These are phyloP conservation scores for Pseudoatta argentina DNA, from an alignment of 1,140 invertebrate species.

Conservation along the genomic window DNA sequence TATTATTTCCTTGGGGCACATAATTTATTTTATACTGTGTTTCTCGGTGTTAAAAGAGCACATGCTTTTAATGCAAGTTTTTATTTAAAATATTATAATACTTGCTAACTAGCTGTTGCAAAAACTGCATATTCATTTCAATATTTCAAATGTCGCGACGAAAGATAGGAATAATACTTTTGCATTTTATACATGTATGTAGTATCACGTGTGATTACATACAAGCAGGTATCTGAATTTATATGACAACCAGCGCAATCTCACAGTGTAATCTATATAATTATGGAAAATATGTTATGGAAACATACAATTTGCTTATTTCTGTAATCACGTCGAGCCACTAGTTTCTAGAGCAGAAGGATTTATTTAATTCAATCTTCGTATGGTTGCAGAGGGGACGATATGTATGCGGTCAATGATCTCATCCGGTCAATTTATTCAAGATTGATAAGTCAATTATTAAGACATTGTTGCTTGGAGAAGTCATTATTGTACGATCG, in stretches of 20 bases:
- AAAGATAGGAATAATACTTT: neutral
- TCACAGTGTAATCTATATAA: neutral
- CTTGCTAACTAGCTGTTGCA: neutral
- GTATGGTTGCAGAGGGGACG: neutral
- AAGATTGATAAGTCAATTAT: constrained; percentile 36
- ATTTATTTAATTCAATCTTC: constrained; percentile 17
- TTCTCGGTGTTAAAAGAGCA: neutral
- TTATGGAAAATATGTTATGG: neutral
- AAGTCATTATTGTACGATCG: constrained; percentile 27
- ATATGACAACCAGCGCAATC: neutral
- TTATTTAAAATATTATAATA: neutral
- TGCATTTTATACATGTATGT: neutral
- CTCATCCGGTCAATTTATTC: constrained; percentile 29
- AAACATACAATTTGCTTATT: constrained; percentile 1
- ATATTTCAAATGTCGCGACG: neutral
- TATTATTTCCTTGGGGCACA: neutral
- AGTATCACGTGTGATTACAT: neutral
- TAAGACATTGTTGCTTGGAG: neutral
- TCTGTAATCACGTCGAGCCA: neutral
- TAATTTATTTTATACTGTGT: constrained; percentile 3
- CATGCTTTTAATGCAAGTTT: neutral
- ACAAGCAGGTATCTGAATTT: neutral
- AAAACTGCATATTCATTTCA: neutral
- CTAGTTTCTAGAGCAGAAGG: neutral
- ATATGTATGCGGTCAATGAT: neutral